Percentiles rank a stretch among this genome's conserved stretches.
These are phyloP conservation scores for Chymomyza procnemis DNA, from an alignment of 2,888 invertebrate genomes.

Conservation along the genomic window DNA sequence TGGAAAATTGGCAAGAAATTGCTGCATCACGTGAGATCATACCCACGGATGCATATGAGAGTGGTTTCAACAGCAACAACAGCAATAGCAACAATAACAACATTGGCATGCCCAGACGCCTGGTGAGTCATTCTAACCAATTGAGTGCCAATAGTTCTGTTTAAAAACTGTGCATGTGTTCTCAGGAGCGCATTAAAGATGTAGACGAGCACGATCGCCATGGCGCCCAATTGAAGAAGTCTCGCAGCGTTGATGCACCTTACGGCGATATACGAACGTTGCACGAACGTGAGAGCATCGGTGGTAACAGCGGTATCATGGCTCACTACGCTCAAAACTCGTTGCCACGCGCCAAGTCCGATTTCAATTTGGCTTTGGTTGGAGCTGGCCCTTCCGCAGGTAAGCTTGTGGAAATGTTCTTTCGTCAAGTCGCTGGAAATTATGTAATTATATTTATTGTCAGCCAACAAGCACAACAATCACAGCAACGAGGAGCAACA, in stretches of 20 bases:
- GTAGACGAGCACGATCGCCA: conserved; percentile 81
- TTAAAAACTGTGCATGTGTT: conserved; percentile 9
- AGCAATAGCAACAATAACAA: conserved; percentile 26
- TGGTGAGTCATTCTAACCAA: conserved; percentile 59
- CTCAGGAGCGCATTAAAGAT: conserved; percentile 76
- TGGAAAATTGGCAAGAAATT: conserved; percentile 93
- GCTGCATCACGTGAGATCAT: conserved; percentile 89
- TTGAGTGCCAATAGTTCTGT: conserved; percentile 38
- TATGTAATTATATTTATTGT: conserved; percentile 6
- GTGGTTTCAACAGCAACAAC: conserved; percentile 59
- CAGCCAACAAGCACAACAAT: conserved; percentile 57
- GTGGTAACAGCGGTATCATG: conserved; percentile 29
- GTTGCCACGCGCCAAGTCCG: conserved; percentile 89
- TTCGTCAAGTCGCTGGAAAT: neutral
- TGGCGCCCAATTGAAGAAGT: conserved; percentile 86
- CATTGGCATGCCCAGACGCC: conserved; percentile 49
- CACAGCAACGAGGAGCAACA: conserved; percentile 52
- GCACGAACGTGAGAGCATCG: conserved; percentile 78
- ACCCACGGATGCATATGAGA: conserved; percentile 75
- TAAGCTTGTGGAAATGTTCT: conserved; percentile 7
- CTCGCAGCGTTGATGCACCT: conserved; percentile 92
- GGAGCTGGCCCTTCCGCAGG: conserved; percentile 48
- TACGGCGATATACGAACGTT: conserved; percentile 88
- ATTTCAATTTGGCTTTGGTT: conserved; percentile 85
- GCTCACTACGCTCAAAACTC: conserved; percentile 79